Evolutionary conservation across 2,888 invertebrate genomes (phyloP).

Genomic region (Stenodera caucasica): DNA sequence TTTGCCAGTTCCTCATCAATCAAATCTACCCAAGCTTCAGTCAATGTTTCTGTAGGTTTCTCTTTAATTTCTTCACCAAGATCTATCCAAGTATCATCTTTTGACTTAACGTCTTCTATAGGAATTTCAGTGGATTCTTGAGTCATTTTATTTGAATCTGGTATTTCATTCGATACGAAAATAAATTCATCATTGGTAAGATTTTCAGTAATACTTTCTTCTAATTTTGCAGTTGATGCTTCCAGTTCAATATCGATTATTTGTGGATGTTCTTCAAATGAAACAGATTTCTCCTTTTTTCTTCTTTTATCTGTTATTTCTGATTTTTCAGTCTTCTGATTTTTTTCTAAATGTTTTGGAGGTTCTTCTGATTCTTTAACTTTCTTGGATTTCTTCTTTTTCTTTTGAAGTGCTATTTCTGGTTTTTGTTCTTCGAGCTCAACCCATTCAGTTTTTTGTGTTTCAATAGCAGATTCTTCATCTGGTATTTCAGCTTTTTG

Average conservation of each 20-base stretch:
- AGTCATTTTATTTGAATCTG: conserved; percentile 19
- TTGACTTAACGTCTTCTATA: not conserved
- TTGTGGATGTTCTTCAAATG: conserved; percentile 48
- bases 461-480: not conserved
- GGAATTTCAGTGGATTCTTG: conserved; percentile 12
- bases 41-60: conserved; percentile 9
- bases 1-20: conserved; percentile 6
- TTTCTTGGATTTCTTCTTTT: conserved; percentile 13
- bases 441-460: not conserved
- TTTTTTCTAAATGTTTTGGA: not conserved
- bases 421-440: not conserved
- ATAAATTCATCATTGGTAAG: conserved; percentile 40
- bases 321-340: not conserved
- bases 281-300: conserved; percentile 48
- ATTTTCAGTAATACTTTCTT: conserved; percentile 34
- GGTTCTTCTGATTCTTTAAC: conserved; percentile 7
- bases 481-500: not conserved
- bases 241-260: conserved; percentile 39
- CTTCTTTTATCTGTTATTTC: conserved; percentile 19
- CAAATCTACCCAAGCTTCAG: conserved; percentile 15
- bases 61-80: conserved; percentile 4
- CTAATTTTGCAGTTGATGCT: conserved; percentile 26
- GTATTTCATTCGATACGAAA: conserved; percentile 34
- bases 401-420: conserved; percentile 12
- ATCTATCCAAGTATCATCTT: conserved; percentile 1